Percentiles rank a stretch among this genome's conserved stretches.
Conservation (phyloP, 2,113 vertebrate genomes). For the Ceyx margarethae region DNA sequence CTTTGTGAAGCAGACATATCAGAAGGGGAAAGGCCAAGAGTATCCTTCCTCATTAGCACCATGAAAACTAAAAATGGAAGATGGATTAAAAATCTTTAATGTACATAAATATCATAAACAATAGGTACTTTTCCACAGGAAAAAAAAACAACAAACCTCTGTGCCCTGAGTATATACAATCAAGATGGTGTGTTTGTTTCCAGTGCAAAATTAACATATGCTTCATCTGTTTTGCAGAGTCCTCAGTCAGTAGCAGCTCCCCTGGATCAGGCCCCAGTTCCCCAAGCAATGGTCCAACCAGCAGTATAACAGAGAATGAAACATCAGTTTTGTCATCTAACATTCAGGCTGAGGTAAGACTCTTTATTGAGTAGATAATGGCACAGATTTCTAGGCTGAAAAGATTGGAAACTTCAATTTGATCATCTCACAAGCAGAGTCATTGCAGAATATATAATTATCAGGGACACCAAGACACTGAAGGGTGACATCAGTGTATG, state of each 20-base stretch:
- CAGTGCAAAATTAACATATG: neutral
- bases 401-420: neutral
- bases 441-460: neutral
- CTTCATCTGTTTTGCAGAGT: slow-evolving; percentile 79
- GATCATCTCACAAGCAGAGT: neutral
- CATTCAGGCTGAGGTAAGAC: slow-evolving; percentile 88
- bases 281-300: slow-evolving; percentile 89
- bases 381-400: neutral
- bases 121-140: neutral
- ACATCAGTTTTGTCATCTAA: slow-evolving; percentile 83
- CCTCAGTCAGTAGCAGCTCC: slow-evolving; percentile 89
- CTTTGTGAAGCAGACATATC: neutral
- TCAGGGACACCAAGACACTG: neutral
- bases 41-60: neutral
- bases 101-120: neutral
- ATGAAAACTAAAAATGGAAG: neutral
- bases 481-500: neutral
- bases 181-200: neutral
- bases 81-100: neutral
- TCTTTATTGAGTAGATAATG: neutral
- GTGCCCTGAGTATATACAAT: neutral
- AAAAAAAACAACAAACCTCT: neutral
- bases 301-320: slow-evolving; percentile 88
- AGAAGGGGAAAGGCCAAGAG: neutral
- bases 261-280: slow-evolving; percentile 95